phyloP scores from a whole-genome alignment of 35 echinoderm and acorn worm genomes.

The Holothuria glaberrima region DNA sequence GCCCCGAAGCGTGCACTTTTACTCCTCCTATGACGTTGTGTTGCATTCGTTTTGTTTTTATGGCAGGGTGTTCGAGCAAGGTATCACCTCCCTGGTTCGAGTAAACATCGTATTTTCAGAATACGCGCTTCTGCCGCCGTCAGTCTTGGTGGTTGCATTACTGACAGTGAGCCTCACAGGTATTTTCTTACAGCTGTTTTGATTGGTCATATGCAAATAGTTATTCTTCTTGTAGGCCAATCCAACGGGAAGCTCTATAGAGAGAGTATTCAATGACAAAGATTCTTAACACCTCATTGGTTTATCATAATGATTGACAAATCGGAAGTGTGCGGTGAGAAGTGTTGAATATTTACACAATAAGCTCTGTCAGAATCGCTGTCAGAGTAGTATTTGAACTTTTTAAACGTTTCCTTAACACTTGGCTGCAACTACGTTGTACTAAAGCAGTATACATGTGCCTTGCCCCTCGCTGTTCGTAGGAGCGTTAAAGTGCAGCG shows the following conservation, averaged over 20 bases:
- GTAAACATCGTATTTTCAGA: background rate
- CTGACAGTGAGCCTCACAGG: background rate
- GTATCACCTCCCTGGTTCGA: background rate
- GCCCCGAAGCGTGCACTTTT: conserved; percentile 36
- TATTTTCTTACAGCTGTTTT: conserved; percentile 39
- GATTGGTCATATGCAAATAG: conserved; percentile 59
- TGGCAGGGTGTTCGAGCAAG: conserved; percentile 49
- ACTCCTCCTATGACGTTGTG: background rate
- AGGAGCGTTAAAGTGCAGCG: conserved; percentile 47
- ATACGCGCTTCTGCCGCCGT: background rate
- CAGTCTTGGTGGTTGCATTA: background rate
- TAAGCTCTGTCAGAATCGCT: conserved; percentile 4
- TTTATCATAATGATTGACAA: conserved; percentile 37
- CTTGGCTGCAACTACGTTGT: conserved; percentile 23
- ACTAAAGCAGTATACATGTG: conserved; percentile 15
- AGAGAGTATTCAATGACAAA: conserved; percentile 44
- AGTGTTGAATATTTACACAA: conserved; percentile 41
- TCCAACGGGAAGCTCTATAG: background rate
- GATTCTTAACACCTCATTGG: conserved; percentile 50
- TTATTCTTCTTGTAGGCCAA: conserved; percentile 43
- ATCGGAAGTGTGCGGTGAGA: conserved; percentile 46
- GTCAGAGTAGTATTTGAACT: conserved; percentile 34
- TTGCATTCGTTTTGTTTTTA: conserved; percentile 32
- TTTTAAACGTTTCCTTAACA: conserved; percentile 21
- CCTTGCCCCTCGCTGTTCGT: conserved; percentile 44